Conservation (phyloP, 2,113 vertebrate species). For the Morone saxatilis region DNA sequence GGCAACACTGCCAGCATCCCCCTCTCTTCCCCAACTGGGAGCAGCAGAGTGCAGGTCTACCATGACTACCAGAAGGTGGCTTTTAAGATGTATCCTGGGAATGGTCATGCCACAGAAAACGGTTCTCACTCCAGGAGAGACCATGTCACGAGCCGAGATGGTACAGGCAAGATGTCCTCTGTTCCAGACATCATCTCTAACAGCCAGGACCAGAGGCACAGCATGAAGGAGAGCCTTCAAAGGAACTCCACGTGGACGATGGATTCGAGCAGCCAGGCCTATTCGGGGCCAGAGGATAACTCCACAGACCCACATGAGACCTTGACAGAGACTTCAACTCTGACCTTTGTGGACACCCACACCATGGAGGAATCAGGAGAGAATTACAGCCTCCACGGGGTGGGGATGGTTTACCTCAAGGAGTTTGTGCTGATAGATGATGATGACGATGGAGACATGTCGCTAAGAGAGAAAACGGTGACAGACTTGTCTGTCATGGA, state of each 20-base stretch:
- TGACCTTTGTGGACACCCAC: constrained; percentile 93
- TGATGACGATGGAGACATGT: constrained; percentile 93
- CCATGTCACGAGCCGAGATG: constrained; percentile 7
- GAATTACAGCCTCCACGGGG: constrained; percentile 87
- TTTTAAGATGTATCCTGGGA: constrained; percentile 54
- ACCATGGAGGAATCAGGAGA: constrained; percentile 89
- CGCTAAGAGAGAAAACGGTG: constrained; percentile 93
- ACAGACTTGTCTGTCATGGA: constrained; percentile 91
- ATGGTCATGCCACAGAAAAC: constrained; percentile 44
- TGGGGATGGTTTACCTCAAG: constrained; percentile 86
- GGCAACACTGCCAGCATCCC: constrained; percentile 31
- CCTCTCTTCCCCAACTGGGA: constrained; percentile 62
- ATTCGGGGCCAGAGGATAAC: constrained; percentile 69
- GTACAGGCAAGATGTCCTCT: constrained; percentile 9
- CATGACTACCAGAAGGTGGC: constrained; percentile 68
- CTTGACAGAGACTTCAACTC: constrained; percentile 85
- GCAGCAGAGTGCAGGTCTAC: constrained; percentile 56
- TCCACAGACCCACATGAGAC: constrained; percentile 83
- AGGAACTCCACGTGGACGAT: constrained; percentile 58
- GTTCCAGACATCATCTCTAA: constrained; percentile 18
- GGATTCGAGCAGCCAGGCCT: constrained; percentile 67
- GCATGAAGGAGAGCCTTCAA: constrained; percentile 28
- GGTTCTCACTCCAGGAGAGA: constrained; percentile 30
- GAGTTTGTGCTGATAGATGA: constrained; percentile 95
- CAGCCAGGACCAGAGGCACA: constrained; percentile 30